phyloP scores from a whole-genome alignment of 1,140 invertebrate genomes.

The Saccostrea echinata region DNA sequence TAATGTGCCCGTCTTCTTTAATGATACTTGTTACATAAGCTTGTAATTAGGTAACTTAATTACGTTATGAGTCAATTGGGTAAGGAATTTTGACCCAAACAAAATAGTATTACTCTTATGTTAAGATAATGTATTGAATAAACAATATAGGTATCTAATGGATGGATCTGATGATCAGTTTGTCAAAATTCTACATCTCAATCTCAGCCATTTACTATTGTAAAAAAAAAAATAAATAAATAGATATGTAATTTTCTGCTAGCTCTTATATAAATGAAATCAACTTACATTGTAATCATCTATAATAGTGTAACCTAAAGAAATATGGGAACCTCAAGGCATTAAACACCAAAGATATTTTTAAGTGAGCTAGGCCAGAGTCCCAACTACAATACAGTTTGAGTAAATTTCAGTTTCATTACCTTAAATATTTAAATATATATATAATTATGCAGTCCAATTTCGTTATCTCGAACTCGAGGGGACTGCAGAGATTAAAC shows the following conservation, averaged over 20 bases:
- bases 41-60: conserved; percentile 4
- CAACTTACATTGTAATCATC: no score
- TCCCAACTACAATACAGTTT: no score
- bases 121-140: neutral
- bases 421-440: no score
- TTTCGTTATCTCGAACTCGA: no score
- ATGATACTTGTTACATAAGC: neutral
- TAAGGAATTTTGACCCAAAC: neutral
- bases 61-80: neutral
- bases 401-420: no score
- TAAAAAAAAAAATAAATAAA: no score
- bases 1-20: neutral
- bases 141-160: neutral
- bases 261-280: neutral
- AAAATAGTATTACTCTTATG: neutral
- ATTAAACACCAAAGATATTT: no score
- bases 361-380: no score
- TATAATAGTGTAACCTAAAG: no score
- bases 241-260: neutral
- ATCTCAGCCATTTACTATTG: neutral
- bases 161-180: neutral
- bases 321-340: no score
- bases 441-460: no score
- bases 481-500: no score
- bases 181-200: neutral